A percentile compares a stretch with the other conserved stretches of the same genome.
Evolutionary conservation across 2,113 vertebrate genomes (phyloP).

Genomic region (Ammospiza nelsoni): DNA sequence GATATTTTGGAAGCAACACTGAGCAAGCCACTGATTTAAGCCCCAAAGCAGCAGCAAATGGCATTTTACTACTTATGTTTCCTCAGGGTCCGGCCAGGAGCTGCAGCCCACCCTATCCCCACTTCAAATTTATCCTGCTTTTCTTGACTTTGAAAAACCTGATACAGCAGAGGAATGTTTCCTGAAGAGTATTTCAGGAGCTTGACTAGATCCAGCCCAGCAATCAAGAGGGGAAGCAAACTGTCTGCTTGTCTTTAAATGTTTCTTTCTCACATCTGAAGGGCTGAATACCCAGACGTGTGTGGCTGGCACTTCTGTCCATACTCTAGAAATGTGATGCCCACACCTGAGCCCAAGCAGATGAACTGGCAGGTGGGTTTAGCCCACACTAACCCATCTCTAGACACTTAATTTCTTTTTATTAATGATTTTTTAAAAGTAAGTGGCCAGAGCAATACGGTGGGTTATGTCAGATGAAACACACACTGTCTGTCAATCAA

Average conservation of each 20-base stretch:
- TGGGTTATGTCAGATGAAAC: constrained; percentile 33
- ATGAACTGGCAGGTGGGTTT: neutral
- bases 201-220: neutral
- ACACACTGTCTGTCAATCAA: constrained; percentile 78
- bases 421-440: neutral
- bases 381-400: too few species aligned
- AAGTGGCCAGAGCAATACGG: neutral
- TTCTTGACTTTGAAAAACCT: neutral
- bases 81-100: neutral
- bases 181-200: neutral
- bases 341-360: neutral
- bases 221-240: neutral
- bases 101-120: neutral
- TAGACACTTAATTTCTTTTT: neutral
- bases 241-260: accelerated
- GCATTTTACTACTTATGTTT: neutral
- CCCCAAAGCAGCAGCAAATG: neutral
- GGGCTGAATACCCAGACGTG: neutral
- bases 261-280: neutral
- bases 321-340: neutral
- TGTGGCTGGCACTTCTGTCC: neutral
- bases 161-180: neutral
- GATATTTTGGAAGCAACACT: neutral
- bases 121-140: neutral
- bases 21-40: neutral